These are phyloP conservation scores for Netta rufina DNA, from an alignment of 2,797 vertebrate species.

Conservation along the genomic window DNA sequence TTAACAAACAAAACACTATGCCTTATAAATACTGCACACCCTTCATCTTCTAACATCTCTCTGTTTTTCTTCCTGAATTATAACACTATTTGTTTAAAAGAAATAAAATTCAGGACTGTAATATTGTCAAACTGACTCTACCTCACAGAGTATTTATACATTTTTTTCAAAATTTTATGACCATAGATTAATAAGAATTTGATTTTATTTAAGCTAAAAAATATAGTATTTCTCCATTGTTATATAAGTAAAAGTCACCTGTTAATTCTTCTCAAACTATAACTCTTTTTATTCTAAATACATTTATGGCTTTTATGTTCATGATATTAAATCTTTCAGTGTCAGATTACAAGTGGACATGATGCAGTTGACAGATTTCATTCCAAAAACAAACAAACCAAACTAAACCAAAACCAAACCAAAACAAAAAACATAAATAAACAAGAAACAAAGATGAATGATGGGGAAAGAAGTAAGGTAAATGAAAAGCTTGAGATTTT, in stretches of 20 bases:
- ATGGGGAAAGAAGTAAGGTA: background rate
- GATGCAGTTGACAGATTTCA: background rate
- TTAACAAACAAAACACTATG: background rate
- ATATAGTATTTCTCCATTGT: background rate
- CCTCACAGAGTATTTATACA: rapidly evolving
- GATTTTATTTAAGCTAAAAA: background rate
- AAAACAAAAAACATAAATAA: background rate
- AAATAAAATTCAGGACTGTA: background rate
- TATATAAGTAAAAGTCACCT: background rate
- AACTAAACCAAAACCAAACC: background rate
- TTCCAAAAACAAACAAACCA: background rate
- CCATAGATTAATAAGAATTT: background rate
- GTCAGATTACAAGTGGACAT: background rate
- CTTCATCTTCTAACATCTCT: background rate
- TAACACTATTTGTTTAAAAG: background rate
- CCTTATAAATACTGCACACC: background rate
- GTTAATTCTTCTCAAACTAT: background rate
- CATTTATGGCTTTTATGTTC: background rate
- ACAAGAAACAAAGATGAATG: background rate
- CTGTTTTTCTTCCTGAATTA: background rate
- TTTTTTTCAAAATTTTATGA: background rate
- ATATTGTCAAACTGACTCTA: background rate
- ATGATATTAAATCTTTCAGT: background rate
- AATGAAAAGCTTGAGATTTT: background rate
- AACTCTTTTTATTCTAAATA: background rate